Evolutionary conservation across 2,113 vertebrate species (phyloP), one percentile per base, ranked within the genome.

Genomic region (Perca schrenkii): DNA sequence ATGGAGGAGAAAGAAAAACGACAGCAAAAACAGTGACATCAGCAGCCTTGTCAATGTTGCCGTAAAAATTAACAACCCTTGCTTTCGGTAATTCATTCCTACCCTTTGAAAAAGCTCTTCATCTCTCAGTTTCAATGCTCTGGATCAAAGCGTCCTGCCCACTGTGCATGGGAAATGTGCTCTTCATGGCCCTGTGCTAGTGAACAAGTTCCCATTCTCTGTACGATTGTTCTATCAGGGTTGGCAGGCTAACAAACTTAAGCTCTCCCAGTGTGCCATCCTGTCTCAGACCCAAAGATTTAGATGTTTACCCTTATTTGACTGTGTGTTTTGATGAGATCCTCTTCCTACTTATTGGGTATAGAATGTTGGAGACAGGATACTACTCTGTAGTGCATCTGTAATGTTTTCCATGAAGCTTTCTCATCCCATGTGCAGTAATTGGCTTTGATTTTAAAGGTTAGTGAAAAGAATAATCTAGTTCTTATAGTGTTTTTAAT

Each of bases 1-100:
- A 80, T 13, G 25, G 56, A 76, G 72, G 64, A 86, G 71, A 87
- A 60, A 88, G 87, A 89, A 88, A 93, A 84, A 88, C 22, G 76
- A 84, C 81, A 90, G 90, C 76, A 83, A 85, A 90, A 91, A 86
- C 86, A 90, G 87, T 94, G 85, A 94, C 86, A 91, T 93, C 91
- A 93, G 89, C 69, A 72, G 68, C 72, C 90, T 84, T 92, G 89
- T 92, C 85, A 87, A 77, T 91, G 79, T 89, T 86, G 74, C 84
- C 43, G 70, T 91, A 88, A 89, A 91, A 93, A 83, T 90, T 81
- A 92, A 92, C 86, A 88, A 71, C 77, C 86, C 88, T 21, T 88
- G 85, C 58, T 80, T 87, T 91, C 76, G 76, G 84, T 92, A 88
- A 91, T 89, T 66, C 90, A 88, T 91, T 93, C 90, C 88, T 84